Conservation (phyloP, 2,113 vertebrate species). For the Steatornis caripensis region DNA sequence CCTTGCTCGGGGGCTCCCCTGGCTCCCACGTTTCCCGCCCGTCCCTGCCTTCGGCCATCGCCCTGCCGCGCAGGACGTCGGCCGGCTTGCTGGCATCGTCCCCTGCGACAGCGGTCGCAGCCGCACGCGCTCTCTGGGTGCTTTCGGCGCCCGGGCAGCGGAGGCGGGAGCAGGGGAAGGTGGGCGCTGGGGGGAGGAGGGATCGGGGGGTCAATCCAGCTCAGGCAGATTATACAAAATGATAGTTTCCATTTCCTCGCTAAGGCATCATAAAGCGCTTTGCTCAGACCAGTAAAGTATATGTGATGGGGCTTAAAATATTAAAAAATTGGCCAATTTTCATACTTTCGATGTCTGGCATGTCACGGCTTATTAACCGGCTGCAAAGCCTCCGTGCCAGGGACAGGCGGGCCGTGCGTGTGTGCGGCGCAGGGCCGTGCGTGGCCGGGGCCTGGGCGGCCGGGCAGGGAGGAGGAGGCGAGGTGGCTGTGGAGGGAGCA, state of each 20-base stretch:
- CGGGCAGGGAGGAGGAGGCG: background rate
- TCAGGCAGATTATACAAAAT: constrained; percentile 23
- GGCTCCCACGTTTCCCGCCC: background rate
- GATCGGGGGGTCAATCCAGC: constrained; percentile 8
- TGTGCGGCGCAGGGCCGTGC: background rate
- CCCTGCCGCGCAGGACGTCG: background rate
- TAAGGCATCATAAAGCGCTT: background rate
- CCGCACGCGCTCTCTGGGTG: rapidly evolving
- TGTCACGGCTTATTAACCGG: constrained; percentile 11
- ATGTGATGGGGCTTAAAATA: constrained; percentile 48
- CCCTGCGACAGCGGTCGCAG: rapidly evolving
- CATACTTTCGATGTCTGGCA: constrained; percentile 45
- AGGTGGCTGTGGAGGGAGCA: background rate
- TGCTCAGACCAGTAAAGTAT: constrained; percentile 1
- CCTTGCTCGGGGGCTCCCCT: too few relatives aligned
- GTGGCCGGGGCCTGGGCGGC: rapidly evolving
- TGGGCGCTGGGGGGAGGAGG: background rate
- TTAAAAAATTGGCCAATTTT: constrained; percentile 61
- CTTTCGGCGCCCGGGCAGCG: background rate
- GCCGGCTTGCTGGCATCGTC: background rate
- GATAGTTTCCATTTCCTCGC: constrained; percentile 15
- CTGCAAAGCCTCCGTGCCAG: background rate
- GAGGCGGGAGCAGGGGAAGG: background rate
- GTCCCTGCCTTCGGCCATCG: background rate
- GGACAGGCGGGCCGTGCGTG: background rate